Conservation (phyloP, 1,140 invertebrate genomes). For the Leptinotarsa defecta region DNA sequence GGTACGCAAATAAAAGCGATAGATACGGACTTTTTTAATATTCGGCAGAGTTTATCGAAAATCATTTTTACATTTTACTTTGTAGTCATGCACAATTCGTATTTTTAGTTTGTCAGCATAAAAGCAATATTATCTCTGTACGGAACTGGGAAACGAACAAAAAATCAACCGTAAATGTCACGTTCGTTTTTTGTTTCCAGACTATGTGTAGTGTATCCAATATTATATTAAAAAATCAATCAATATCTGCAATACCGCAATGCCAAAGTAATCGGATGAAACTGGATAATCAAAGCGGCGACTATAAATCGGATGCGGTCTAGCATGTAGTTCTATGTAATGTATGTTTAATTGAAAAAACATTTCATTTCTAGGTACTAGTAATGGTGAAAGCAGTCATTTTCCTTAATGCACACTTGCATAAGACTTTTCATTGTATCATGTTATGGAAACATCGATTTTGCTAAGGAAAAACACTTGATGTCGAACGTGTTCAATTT, state of each 20-base stretch:
- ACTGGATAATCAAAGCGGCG: background rate
- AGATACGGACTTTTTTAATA: constrained; percentile 17
- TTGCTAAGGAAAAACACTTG: no score
- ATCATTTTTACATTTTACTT: constrained; percentile 18
- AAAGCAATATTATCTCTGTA: constrained; percentile 20
- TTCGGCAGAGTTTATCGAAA: constrained; percentile 18
- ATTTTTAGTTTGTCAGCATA: constrained; percentile 13
- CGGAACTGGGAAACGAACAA: constrained; percentile 10
- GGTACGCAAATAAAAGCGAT: constrained; percentile 5
- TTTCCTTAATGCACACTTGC: no score
- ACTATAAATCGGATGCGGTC: background rate
- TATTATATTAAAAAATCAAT: constrained; percentile 23
- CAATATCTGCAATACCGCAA: constrained; percentile 6
- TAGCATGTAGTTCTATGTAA: no score
- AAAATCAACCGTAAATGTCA: constrained; percentile 9
- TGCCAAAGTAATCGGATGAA: constrained; percentile 12
- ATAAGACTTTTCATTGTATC: no score
- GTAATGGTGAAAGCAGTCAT: no score
- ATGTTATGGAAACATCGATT: no score
- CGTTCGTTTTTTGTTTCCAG: constrained; percentile 5
- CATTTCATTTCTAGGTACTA: no score
- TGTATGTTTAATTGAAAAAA: no score
- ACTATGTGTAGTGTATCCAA: constrained; percentile 12
- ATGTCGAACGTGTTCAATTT: no score
- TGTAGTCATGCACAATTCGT: constrained; percentile 6